phyloP scores from a whole-genome alignment of 2,797 vertebrate genomes.

The Parauchenoglanis punctatus region DNA sequence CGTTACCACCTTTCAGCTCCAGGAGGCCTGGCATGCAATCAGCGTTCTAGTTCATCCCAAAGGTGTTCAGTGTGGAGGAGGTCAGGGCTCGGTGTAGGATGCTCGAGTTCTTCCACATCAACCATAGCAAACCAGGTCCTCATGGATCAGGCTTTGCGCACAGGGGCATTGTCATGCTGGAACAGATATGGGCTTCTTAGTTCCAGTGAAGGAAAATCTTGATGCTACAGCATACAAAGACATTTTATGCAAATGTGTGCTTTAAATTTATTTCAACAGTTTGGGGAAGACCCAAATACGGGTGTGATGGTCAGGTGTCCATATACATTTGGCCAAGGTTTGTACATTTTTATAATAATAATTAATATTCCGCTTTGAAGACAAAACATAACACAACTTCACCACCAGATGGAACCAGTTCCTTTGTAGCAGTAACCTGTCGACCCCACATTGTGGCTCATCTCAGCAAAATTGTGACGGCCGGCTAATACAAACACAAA shows the following conservation, averaged over 20 bases:
- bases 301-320: neutral
- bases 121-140: neutral
- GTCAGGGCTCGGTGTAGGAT: too few species aligned
- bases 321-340: neutral
- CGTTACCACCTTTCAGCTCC: neutral
- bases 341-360: neutral
- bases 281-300: neutral
- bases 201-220: neutral
- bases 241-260: neutral
- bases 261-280: neutral
- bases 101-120: neutral
- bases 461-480: neutral
- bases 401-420: conserved; percentile 19
- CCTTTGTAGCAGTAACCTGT: neutral
- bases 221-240: neutral
- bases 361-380: neutral
- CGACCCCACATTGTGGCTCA: neutral
- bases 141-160: neutral
- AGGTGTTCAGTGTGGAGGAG: neutral
- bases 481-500: neutral
- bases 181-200: neutral
- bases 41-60: neutral
- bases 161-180: neutral
- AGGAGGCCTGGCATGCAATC: neutral
- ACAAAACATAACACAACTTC: conserved; percentile 1